Evolutionary conservation across 2,113 vertebrate genomes (phyloP).

Genomic region (Oncorhynchus keta): DNA sequence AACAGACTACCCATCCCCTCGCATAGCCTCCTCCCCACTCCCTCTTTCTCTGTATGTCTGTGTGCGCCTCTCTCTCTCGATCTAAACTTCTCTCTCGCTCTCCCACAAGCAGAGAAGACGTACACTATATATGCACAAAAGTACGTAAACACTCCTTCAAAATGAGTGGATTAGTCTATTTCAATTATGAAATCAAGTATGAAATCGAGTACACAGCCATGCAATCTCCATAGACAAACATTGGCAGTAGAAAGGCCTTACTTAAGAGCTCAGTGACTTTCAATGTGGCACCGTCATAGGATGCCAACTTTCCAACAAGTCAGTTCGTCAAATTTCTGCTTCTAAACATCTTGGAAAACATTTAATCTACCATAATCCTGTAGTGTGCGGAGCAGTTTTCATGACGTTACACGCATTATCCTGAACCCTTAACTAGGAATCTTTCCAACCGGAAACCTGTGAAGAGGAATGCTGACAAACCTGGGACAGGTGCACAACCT

Average conservation of each 20-base stretch:
- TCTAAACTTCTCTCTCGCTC: neutral
- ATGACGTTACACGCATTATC: neutral
- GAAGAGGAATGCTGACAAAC: neutral
- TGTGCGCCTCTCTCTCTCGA: neutral
- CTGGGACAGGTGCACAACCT: neutral
- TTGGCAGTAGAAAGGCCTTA: too few relatives aligned
- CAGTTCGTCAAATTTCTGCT: too few relatives aligned
- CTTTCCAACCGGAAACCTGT: neutral
- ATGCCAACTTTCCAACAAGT: too few relatives aligned
- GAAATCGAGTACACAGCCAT: too few relatives aligned
- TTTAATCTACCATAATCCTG: neutral
- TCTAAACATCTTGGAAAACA: neutral
- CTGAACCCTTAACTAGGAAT: neutral
- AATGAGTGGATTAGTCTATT: too few relatives aligned
- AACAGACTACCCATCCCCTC: constrained; percentile 25
- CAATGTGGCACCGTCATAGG: too few relatives aligned
- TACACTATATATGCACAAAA: too few relatives aligned
- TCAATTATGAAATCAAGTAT: too few relatives aligned
- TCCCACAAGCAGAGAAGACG: neutral
- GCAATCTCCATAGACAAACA: too few relatives aligned
- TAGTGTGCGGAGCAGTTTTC: neutral
- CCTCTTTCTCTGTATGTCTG: neutral
- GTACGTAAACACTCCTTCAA: too few relatives aligned
- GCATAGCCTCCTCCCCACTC: neutral
- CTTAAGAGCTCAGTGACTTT: too few relatives aligned